Conservation (phyloP, 2,888 invertebrate genomes). For the Pasiphila rectangulata region DNA sequence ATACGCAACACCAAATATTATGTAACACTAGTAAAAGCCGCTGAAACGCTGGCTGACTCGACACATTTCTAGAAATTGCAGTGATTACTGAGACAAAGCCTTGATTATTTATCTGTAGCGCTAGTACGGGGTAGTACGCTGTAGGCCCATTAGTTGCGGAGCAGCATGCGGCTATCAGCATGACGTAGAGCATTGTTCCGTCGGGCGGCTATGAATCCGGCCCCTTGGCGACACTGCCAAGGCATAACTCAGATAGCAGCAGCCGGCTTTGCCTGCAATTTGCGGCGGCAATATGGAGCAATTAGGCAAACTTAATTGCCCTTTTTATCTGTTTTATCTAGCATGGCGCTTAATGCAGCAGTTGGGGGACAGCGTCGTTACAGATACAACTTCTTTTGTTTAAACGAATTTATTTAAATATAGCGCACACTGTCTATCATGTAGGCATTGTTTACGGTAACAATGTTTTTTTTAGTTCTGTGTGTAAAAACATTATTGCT, state of each 20-base stretch:
- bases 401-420: too few relatives aligned
- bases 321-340: constrained; percentile 19
- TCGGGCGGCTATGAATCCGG: constrained; percentile 7
- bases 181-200: constrained; percentile 9
- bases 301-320: constrained; percentile 22
- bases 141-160: constrained; percentile 7
- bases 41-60: too few relatives aligned
- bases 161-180: constrained; percentile 14
- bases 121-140: too few relatives aligned
- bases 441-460: background rate
- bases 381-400: background rate
- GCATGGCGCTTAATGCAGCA: constrained; percentile 4
- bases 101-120: too few relatives aligned
- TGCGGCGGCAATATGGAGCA: constrained; percentile 18
- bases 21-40: too few relatives aligned
- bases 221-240: constrained; percentile 12
- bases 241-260: constrained; percentile 20
- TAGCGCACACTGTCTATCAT: too few relatives aligned
- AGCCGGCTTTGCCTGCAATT: constrained; percentile 12
- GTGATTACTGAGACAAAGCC: too few relatives aligned
- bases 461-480: background rate
- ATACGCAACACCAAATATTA: too few relatives aligned
- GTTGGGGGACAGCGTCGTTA: background rate
- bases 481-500: too few relatives aligned
- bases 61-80: too few relatives aligned